Percentiles rank a stretch among this genome's conserved stretches.
phyloP scores from a whole-genome alignment of 2,113 vertebrate genomes.

The Carassius carassius region DNA sequence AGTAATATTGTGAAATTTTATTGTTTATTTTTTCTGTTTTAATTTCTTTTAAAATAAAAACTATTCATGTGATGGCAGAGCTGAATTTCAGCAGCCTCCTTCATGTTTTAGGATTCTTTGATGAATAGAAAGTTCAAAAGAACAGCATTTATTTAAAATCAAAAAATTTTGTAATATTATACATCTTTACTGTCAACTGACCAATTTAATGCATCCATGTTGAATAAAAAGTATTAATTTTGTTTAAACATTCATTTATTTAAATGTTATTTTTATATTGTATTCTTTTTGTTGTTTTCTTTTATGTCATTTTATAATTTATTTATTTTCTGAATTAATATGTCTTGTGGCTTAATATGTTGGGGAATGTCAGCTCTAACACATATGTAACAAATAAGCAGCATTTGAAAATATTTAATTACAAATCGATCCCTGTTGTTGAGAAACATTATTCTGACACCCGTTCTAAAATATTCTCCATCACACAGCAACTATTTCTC shows the following conservation, averaged over 20 bases:
- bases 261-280: no score
- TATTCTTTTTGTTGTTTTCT: no score
- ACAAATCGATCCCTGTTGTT: not conserved
- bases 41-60: not conserved
- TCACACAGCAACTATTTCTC: not conserved
- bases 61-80: not conserved
- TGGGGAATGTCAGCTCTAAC: not conserved
- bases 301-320: not conserved
- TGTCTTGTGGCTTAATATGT: not conserved
- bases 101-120: no score
- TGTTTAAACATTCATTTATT: not conserved
- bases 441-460: not conserved
- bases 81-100: not conserved
- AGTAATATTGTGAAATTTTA: not conserved
- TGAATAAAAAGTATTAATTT: not conserved
- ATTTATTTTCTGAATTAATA: not conserved
- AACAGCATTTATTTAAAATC: no score
- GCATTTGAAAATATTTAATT: not conserved
- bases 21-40: not conserved
- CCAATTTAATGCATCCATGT: not conserved
- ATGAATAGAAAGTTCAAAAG: no score
- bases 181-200: not conserved
- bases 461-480: not conserved
- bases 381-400: not conserved
- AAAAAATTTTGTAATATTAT: no score